Evolutionary conservation across 2,113 vertebrate genomes (phyloP), one percentile per base, ranked within the genome.

Genomic region (Ursus arctos): DNA sequence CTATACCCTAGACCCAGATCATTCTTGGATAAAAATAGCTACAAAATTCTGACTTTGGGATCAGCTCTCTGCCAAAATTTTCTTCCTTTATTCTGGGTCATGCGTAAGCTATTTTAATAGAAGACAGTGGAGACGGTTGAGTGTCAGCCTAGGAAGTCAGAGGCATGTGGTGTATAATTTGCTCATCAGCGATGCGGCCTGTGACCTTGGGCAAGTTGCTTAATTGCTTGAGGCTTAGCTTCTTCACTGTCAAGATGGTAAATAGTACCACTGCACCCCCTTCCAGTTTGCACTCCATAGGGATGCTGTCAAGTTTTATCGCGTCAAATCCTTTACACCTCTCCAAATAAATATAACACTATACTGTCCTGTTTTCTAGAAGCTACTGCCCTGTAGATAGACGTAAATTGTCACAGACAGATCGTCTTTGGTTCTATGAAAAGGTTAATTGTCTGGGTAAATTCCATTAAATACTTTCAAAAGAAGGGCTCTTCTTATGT

Each of bases 31-130:
- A 93, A 96, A 98, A 97, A 93, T 97, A 96, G 57, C 87, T 79
- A 3, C 61, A 57, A 26, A 22, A 77, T 53, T 71, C 86, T 92
- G 77, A 83, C 86, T 94, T 51, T 53, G n/a, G 63, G 59, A 89
- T 88, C 88, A 80, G 74, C 77, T 51, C 31, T 49, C 21, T 90
- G 94, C 95, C 87, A 88, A 95, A 94, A 97, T 82, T 55, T 82
- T 71, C 80, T 57, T 51, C 49, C 77, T 94, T 81, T 95, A 49
- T 96, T 96, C 92, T 97, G 90, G 95, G 80, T 98, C 87, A 88
- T 53, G 61, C 90, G 88, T 93, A 97, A 97, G 72, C 95, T 97
- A 53, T 97, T 95, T 97, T 96, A 92, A 96, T 96, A 74, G 74
- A 51, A 85, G 87, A 65, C 49, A 15, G 5, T 51, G 49, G 71